Base-by-base conservation (phyloP, 1,140 invertebrate species). In the Andrena cerasifolii region DNA sequence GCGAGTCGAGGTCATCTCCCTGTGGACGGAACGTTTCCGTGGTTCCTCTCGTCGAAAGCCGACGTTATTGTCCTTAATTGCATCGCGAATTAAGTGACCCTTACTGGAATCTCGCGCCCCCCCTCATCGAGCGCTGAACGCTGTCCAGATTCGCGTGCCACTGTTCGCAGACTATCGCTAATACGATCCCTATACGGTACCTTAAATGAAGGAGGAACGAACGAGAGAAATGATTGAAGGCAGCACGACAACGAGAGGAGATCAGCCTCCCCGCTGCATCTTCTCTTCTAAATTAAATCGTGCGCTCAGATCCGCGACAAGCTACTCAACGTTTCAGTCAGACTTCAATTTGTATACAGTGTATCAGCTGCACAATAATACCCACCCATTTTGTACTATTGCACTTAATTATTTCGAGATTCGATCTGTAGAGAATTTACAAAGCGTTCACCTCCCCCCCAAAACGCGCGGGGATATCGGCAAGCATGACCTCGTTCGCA, bases 1-100 rank as follows among this genome's bases (percentile, higher is more conserved):
- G 53, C 16, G 49, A 79, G 77, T 79, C 40, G 31, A 79, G 26
- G 59, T 62, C 63, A 33, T 71, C 36, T 76, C 68, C 47, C 36
- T 74, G 61, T 84, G 83, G 82, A 85, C 83, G 83, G 83, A 85
- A 59, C 47, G 43, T 84, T 85, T 84, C 71, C 82, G 75, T 85
- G 79, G 61, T 81, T 84, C 61, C 66, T 81, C 65, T 84, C 43
- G 74, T 78, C 74, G 74, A 77, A 75, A 84, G 70, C 51, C 66
- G 83, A 85, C 71, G 56, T 85, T 85, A 85, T 85, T 84, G 83
- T 85, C 83, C 66, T 71, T 81, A 85, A 78, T 85, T 78, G 33
- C 68, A 80, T 51, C 53, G 74, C 68, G 59, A 78, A 58, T 80
- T 43, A 76, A 78, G 28, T 36, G 26, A 83, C 7, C 53, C 8